Conservation (phyloP, 2,797 vertebrate species). For the Echiichthys vipera region DNA sequence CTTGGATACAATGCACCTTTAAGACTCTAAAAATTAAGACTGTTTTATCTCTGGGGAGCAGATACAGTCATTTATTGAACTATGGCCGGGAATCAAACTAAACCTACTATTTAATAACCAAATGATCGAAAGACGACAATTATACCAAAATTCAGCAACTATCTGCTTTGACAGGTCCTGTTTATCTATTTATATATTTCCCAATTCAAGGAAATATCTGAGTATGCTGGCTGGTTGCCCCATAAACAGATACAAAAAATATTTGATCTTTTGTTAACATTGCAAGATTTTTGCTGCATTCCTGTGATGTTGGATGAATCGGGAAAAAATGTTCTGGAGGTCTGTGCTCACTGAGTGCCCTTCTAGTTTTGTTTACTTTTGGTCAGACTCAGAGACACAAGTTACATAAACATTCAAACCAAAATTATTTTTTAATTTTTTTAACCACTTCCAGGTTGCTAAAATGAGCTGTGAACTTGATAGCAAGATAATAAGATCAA, state of each 20-base stretch:
- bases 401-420: not conserved
- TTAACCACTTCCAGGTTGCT: not conserved
- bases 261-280: too few relatives aligned
- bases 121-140: not conserved
- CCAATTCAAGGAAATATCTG: not conserved
- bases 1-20: constrained; percentile 1
- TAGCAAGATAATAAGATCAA: not conserved
- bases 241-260: not conserved
- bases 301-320: too few relatives aligned
- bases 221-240: not conserved
- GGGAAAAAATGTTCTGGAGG: too few relatives aligned
- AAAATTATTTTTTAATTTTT: not conserved
- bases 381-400: not conserved
- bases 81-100: not conserved
- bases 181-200: not conserved
- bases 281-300: too few relatives aligned
- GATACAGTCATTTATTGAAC: not conserved
- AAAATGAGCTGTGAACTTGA: not conserved
- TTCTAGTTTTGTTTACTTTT: not conserved
- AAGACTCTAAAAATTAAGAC: not conserved
- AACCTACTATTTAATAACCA: not conserved
- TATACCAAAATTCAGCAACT: not conserved
- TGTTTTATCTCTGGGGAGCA: not conserved
- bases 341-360: too few relatives aligned
- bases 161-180: not conserved